Percentiles rank a stretch among this genome's conserved stretches.
phyloP scores from a whole-genome alignment of 2,797 vertebrate species.

The Mormyrops boulengeri region DNA sequence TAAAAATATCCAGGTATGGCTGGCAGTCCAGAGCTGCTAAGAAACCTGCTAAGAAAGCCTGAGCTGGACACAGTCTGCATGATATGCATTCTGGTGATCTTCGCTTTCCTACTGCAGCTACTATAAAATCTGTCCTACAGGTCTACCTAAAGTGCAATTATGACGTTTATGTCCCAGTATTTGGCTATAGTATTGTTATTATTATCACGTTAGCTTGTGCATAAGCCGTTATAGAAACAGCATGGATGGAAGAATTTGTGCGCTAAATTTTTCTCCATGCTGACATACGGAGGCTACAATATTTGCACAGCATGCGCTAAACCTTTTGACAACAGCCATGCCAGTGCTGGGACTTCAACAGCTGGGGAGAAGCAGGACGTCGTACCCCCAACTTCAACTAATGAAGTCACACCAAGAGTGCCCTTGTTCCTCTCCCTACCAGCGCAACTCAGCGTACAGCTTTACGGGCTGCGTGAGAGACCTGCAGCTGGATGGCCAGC shows the following conservation, averaged over 20 bases:
- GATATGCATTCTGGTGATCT: background rate
- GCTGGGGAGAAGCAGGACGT: background rate
- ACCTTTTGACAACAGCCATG: background rate
- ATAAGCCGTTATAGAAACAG: background rate
- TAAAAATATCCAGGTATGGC: slow-evolving; percentile 80
- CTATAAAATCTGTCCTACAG: background rate
- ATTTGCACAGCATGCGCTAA: background rate
- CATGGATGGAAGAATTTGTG: background rate
- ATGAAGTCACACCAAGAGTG: background rate
- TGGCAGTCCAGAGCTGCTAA: background rate
- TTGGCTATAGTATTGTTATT: background rate
- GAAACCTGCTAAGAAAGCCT: background rate
- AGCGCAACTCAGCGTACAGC: slow-evolving; percentile 81
- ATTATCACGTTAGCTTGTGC: background rate
- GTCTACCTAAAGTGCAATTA: background rate
- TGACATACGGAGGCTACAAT: background rate
- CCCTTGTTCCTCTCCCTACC: slow-evolving; percentile 22
- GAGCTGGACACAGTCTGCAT: background rate
- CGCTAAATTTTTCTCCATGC: background rate
- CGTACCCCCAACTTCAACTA: background rate
- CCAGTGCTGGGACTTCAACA: background rate
- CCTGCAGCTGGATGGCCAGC: slow-evolving; percentile 74
- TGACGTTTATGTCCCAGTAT: background rate
- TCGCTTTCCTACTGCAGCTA: background rate
- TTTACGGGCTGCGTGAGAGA: slow-evolving; percentile 82